phyloP scores from a whole-genome alignment of 2,888 invertebrate genomes.

The Seira sanloemensis region DNA sequence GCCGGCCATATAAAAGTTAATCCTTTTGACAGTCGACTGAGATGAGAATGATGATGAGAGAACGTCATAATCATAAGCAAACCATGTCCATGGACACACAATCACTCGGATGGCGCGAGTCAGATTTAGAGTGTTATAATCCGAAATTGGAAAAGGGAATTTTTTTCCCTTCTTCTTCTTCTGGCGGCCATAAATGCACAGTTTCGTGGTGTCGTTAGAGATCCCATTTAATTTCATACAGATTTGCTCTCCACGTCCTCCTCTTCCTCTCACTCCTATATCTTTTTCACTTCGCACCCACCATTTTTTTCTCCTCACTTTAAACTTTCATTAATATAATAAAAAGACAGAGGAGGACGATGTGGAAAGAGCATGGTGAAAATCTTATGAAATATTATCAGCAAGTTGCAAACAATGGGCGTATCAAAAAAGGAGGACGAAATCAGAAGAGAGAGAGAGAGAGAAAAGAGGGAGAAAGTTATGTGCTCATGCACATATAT shows the following conservation, averaged over 20 bases:
- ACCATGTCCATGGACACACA: conserved; percentile 4
- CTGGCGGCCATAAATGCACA: too few relatives aligned
- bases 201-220: too few relatives aligned
- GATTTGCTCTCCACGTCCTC: too few relatives aligned
- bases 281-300: too few relatives aligned
- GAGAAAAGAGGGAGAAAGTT: conserved; percentile 28
- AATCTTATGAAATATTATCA: conserved; percentile 50
- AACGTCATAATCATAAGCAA: neutral
- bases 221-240: too few relatives aligned
- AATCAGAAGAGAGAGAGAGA: conserved; percentile 23
- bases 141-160: neutral
- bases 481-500: too few relatives aligned
- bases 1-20: neutral
- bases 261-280: too few relatives aligned
- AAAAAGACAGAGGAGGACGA: too few relatives aligned
- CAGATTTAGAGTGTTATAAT: neutral
- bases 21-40: neutral
- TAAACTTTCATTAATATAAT: conserved; percentile 3
- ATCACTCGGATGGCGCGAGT: neutral
- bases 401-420: conserved; percentile 61
- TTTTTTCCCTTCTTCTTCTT: neutral
- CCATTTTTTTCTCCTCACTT: too few relatives aligned
- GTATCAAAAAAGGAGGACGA: conserved; percentile 30
- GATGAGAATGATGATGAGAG: neutral
- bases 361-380: conserved; percentile 7